These are phyloP conservation scores for Aurelia sp. DNA, from an alignment of 30 jellyfish, hydroid and myxozoan species.

Conservation along the genomic window DNA sequence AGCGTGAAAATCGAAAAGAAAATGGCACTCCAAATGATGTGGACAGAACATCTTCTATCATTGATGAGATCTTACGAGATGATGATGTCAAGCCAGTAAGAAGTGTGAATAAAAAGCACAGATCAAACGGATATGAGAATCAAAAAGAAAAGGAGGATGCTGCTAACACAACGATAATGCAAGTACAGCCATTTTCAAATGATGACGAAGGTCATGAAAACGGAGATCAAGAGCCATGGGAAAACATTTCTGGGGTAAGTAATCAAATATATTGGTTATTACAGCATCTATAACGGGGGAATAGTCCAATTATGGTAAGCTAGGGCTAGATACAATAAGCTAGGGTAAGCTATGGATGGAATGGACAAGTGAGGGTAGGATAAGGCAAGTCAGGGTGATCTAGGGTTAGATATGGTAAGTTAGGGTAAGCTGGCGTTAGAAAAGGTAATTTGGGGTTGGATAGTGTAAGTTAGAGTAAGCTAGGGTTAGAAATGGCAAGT, in stretches of 20 bases:
- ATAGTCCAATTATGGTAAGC: too few species aligned
- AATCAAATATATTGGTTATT: not conserved
- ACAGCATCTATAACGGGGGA: not conserved
- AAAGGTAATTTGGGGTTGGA: too few species aligned
- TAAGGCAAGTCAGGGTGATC: too few species aligned
- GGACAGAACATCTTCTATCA: not conserved
- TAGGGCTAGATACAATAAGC: too few species aligned
- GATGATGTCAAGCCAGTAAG: not conserved
- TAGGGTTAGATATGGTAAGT: too few species aligned
- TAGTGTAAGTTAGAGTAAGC: too few species aligned
- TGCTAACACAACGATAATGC: slow-evolving; percentile 17
- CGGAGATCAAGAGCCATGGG: not conserved
- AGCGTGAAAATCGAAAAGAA: not conserved
- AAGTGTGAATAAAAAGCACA: not conserved
- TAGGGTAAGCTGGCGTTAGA: too few species aligned
- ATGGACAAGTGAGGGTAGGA: too few species aligned
- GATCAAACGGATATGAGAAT: not conserved
- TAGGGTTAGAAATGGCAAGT: too few species aligned
- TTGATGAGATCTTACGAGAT: not conserved
- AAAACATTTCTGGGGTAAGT: slow-evolving; percentile 17
- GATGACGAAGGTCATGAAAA: slow-evolving; percentile 1
- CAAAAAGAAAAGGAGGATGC: not conserved
- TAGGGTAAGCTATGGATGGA: too few species aligned
- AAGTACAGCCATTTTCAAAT: slow-evolving; percentile 13
- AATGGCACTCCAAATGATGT: not conserved